Percentiles rank a stretch among this genome's conserved stretches.
phyloP scores from a whole-genome alignment of 2,888 invertebrate species.

The Bugulina stolonifera region DNA sequence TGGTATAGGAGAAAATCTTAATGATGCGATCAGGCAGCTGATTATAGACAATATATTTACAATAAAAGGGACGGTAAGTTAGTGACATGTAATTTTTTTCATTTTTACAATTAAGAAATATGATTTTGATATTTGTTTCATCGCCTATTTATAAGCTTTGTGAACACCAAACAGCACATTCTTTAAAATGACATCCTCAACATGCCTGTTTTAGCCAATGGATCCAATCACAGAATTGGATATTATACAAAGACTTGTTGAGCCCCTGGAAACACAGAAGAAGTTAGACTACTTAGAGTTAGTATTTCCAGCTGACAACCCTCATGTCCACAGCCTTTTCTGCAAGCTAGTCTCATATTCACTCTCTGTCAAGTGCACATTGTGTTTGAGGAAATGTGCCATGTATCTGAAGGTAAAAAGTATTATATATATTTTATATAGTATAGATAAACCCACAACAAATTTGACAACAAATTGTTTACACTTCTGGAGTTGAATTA shows the following conservation, averaged over 20 bases:
- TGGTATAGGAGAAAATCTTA: constrained; percentile 21
- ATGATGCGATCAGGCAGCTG: constrained; percentile 19
- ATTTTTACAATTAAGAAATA: too few relatives aligned
- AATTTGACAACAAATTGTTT: too few relatives aligned
- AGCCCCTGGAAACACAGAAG: constrained; percentile 17
- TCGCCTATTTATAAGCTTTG: too few relatives aligned
- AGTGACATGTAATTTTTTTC: too few relatives aligned
- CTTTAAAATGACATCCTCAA: too few relatives aligned
- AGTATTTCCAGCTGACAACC: constrained; percentile 16
- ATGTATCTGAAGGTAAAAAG: constrained; percentile 8
- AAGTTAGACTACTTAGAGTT: constrained; percentile 16
- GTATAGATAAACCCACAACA: too few relatives aligned
- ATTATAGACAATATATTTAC: constrained; percentile 9
- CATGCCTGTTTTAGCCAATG: not conserved
- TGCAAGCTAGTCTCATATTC: constrained; percentile 19
- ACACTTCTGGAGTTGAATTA: too few relatives aligned
- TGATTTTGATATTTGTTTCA: too few relatives aligned
- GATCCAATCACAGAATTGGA: constrained; percentile 15
- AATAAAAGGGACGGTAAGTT: constrained; percentile 11
- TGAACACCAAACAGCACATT: too few relatives aligned
- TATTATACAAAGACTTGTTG: constrained; percentile 8
- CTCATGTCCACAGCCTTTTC: constrained; percentile 6
- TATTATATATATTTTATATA: too few relatives aligned
- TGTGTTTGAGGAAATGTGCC: constrained; percentile 14
- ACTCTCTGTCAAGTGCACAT: not conserved